Evolutionary conservation across 2,113 vertebrate species (phyloP).

Genomic region (Cyprinodon variegatus): DNA sequence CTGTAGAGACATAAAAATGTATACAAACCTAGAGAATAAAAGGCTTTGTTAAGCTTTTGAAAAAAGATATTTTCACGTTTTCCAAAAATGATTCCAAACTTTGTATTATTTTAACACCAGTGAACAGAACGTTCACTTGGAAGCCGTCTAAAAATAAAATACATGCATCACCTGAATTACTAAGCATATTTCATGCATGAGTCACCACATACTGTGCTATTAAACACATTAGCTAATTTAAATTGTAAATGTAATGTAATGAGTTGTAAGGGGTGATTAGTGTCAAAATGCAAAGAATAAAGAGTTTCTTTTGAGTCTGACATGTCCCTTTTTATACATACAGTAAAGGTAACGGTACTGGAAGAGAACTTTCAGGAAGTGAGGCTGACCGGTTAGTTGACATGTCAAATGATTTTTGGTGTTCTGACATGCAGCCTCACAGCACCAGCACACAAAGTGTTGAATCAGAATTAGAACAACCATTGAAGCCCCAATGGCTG

Average conservation of each 20-base stretch:
- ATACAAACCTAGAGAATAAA: neutral
- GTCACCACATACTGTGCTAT: neutral
- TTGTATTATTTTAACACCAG: neutral
- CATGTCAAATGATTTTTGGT: too few relatives aligned
- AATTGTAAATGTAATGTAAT: neutral
- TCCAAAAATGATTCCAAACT: neutral
- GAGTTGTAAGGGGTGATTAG: neutral
- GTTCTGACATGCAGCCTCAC: too few relatives aligned
- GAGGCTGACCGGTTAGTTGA: too few relatives aligned
- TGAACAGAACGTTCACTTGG: neutral
- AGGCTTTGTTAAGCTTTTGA: neutral
- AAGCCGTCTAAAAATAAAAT: neutral
- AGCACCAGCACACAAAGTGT: too few relatives aligned
- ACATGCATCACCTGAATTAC: neutral
- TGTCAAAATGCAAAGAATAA: neutral
- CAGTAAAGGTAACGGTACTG: too few relatives aligned
- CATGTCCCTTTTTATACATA: too few relatives aligned
- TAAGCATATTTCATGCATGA: neutral
- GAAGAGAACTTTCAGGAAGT: too few relatives aligned
- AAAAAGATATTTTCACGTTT: too few relatives aligned
- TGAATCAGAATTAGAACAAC: too few relatives aligned
- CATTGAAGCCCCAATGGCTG: too few relatives aligned
- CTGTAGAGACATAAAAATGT: neutral
- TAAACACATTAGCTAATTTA: neutral
- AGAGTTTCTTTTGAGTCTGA: too few relatives aligned